phyloP scores from a whole-genome alignment of 2,113 vertebrate species.

The Macaca mulatta region DNA sequence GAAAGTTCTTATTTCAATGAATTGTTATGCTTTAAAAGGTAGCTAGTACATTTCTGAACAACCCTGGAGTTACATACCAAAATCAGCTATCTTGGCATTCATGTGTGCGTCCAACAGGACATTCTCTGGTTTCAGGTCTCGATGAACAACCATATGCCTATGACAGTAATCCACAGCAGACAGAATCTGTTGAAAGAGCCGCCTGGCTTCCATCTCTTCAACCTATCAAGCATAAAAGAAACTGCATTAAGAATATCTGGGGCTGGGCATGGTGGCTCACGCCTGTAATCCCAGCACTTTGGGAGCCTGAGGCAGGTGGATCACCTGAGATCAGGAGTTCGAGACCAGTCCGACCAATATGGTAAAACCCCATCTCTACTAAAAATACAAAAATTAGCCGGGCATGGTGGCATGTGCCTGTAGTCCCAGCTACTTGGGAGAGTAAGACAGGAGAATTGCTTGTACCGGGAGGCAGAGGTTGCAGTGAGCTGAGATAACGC shows the following conservation, averaged over 20 bases:
- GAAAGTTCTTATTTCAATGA: neutral
- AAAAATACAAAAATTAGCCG: too few relatives aligned
- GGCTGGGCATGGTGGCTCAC: neutral
- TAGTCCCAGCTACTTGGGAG: too few relatives aligned
- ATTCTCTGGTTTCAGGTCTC: slow-evolving; percentile 99
- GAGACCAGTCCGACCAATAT: too few relatives aligned
- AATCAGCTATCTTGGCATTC: slow-evolving; percentile 99
- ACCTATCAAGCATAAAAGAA: slow-evolving; percentile 84
- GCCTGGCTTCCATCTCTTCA: slow-evolving; percentile 94
- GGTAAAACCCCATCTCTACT: too few relatives aligned
- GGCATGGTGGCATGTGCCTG: too few relatives aligned
- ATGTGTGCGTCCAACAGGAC: slow-evolving; percentile 96
- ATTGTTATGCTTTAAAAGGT: neutral
- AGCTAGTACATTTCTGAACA: slow-evolving; percentile 64
- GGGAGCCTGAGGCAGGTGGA: too few relatives aligned
- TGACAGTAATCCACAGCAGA: slow-evolving; percentile 99
- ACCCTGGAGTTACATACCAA: slow-evolving; percentile 88
- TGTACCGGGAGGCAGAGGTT: too few relatives aligned
- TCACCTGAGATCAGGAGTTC: too few relatives aligned
- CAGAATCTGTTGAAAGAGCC: slow-evolving; percentile 99
- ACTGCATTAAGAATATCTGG: neutral
- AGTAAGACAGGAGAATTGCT: too few relatives aligned
- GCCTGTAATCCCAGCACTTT: too few relatives aligned
- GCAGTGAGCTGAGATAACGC: too few relatives aligned
- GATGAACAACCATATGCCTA: slow-evolving; percentile 98